Evolutionary conservation across 2,888 invertebrate species (phyloP).

Genomic region (Orthonevra nobilis): DNA sequence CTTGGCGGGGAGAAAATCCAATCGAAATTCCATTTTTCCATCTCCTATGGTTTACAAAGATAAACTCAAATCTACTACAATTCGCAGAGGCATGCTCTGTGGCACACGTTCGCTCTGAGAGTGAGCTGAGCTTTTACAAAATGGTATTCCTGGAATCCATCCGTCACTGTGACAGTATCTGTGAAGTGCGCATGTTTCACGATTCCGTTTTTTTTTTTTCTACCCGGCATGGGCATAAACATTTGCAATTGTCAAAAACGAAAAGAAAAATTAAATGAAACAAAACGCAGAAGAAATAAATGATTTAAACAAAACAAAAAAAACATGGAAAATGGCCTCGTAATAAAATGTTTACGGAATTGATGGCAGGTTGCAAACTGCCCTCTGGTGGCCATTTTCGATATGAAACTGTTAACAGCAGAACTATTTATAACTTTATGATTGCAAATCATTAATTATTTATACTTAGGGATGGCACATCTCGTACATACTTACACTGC

Average conservation of each 20-base stretch:
- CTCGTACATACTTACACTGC: too few species aligned
- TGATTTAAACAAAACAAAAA: too few species aligned
- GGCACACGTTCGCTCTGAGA: neutral
- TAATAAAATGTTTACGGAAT: slow-evolving; percentile 28
- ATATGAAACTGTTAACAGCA: neutral
- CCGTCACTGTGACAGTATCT: slow-evolving; percentile 47
- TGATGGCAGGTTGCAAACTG: slow-evolving; percentile 16
- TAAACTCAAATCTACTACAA: slow-evolving; percentile 63
- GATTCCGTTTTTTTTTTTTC: too few species aligned
- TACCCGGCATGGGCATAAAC: too few species aligned
- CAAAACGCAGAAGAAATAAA: slow-evolving; percentile 12
- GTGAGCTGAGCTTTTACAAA: neutral
- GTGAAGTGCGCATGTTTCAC: slow-evolving; percentile 47
- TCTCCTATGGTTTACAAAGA: too few species aligned
- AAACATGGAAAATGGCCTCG: too few species aligned
- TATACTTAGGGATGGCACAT: too few species aligned
- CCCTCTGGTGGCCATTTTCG: slow-evolving; percentile 3
- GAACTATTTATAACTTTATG: slow-evolving; percentile 22
- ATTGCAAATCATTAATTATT: slow-evolving; percentile 14
- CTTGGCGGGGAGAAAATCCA: neutral
- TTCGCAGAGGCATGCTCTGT: neutral
- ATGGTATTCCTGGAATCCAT: too few species aligned
- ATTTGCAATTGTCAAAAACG: slow-evolving; percentile 34
- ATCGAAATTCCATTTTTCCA: slow-evolving; percentile 6
- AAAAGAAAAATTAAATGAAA: too few species aligned